These are phyloP conservation scores for Agonopterix heracliana DNA, from an alignment of 2,888 invertebrate species.

Conservation along the genomic window DNA sequence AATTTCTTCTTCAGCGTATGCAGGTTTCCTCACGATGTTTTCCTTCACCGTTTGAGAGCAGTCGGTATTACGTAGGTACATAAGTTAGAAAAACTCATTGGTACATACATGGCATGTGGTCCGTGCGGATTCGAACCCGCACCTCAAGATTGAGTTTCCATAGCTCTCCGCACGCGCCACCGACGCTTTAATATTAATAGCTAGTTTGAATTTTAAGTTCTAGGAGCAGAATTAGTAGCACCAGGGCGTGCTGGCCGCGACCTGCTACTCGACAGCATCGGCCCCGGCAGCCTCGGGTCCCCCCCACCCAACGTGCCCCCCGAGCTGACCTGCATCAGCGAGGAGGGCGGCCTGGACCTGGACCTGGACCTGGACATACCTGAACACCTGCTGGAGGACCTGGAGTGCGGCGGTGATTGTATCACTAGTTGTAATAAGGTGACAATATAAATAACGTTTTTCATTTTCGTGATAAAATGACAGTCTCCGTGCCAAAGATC, in stretches of 20 bases:
- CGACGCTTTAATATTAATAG: no score
- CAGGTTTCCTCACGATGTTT: no score
- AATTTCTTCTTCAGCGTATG: no score
- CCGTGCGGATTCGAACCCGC: no score
- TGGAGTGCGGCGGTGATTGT: conserved; percentile 88
- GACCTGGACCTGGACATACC: conserved; percentile 80
- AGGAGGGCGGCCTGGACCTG: conserved; percentile 89
- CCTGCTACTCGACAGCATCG: conserved; percentile 56
- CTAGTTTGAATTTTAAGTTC: conserved; percentile 32
- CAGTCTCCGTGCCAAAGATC: no score
- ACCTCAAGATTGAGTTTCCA: no score
- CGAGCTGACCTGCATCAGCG: conserved; percentile 89
- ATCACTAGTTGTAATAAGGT: conserved; percentile 91
- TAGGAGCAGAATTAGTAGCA: conserved; percentile 68
- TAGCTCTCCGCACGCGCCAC: no score
- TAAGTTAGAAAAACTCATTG: no score
- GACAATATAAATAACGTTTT: background rate
- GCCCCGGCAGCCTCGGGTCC: conserved; percentile 62
- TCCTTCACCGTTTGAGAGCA: no score
- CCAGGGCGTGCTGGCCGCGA: conserved; percentile 62
- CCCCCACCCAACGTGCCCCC: conserved; percentile 75
- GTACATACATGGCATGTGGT: no score
- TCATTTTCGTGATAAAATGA: no score
- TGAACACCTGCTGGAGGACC: conserved; percentile 85
- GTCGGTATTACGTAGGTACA: no score